A percentile compares a stretch with the other conserved stretches of the same genome.
These are phyloP conservation scores for Unio pictorum DNA, from an alignment of 2,888 invertebrate species.

Conservation along the genomic window DNA sequence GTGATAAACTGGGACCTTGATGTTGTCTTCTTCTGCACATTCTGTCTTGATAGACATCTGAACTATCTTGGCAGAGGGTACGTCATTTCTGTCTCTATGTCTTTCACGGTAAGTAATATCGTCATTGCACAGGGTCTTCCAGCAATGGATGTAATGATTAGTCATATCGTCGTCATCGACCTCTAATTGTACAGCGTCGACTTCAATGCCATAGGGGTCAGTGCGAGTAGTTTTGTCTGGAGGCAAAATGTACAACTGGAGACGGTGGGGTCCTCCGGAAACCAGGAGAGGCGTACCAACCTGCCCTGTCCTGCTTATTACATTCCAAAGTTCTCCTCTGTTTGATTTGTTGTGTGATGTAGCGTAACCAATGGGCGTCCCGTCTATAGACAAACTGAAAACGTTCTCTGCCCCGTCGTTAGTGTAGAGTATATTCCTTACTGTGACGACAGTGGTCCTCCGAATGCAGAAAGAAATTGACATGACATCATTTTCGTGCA, in stretches of 20 bases:
- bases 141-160: slow-evolving; percentile 16
- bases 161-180: slow-evolving; percentile 20
- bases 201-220: slow-evolving; percentile 18
- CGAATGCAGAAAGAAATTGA: slow-evolving; percentile 20
- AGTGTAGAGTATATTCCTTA: slow-evolving; percentile 16
- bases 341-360: slow-evolving; percentile 12
- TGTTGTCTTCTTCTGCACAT: slow-evolving; percentile 22
- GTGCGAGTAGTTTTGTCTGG: neutral
- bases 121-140: slow-evolving; percentile 22
- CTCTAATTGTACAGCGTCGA: slow-evolving; percentile 15
- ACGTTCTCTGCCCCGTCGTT: slow-evolving; percentile 18
- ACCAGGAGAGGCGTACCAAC: slow-evolving; percentile 12
- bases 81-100: slow-evolving; percentile 16
- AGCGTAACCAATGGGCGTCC: slow-evolving; percentile 8
- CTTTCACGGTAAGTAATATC: slow-evolving; percentile 18
- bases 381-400: slow-evolving; percentile 12
- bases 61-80: slow-evolving; percentile 20
- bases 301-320: slow-evolving; percentile 7
- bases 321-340: slow-evolving; percentile 16
- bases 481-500: slow-evolving; percentile 18
- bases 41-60: slow-evolving; percentile 22
- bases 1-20: slow-evolving; percentile 23
- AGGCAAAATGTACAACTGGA: slow-evolving; percentile 12
- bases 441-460: slow-evolving; percentile 9
- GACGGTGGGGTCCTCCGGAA: slow-evolving; percentile 12